Base-by-base conservation (phyloP, 2,888 invertebrate species). In the Diarsia dahlii region DNA sequence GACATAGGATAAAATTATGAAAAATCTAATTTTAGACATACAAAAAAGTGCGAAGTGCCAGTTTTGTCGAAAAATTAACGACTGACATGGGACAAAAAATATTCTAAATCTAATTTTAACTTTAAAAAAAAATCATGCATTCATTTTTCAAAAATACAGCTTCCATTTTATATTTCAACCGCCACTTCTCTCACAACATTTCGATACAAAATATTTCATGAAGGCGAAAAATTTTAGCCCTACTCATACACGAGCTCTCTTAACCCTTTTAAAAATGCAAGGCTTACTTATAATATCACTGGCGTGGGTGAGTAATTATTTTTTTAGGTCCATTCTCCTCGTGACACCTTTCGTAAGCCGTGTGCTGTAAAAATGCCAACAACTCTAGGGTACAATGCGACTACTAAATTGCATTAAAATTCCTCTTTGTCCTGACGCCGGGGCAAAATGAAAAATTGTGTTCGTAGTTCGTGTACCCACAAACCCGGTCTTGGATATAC, bases 381-480 rank as follows among this genome's bases (percentile, higher is more conserved):
- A 78, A 74, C 78, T 80, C 76, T 65, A 81, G 80, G 74, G 86
- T 84, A 90, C 89, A 89, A 91, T 90, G 91, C 89, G 85, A 90
- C 89, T 88, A 91, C 89, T 90, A 92, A 93, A 94, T 92, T 95
- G 92, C 93, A 94, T 94, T 93, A 94, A 94, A 92, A 93, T 92
- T 93, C 92, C 88, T 82, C 91, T 94, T 92, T 92, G 91, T 91
- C 88, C 86, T 84, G 87, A 77, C 76, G 76, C 77, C 67, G 70
- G 69, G 62, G 80, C 64, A 88, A 91, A 92, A 93, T 92, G 91
- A 92, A 92, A 92, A 92, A 92, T 91, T 91, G 89, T 90, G 81
- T 82, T 87, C 74, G 71, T 79, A 90, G 80, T 82, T 87, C 74
- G 71, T 79, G 71, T 79, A 89, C 87, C 81, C 80, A 80, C 82